Evolutionary conservation across 2,888 invertebrate genomes (phyloP), one percentile per base, ranked within the genome.

Genomic region (Lamellibrachia columna): DNA sequence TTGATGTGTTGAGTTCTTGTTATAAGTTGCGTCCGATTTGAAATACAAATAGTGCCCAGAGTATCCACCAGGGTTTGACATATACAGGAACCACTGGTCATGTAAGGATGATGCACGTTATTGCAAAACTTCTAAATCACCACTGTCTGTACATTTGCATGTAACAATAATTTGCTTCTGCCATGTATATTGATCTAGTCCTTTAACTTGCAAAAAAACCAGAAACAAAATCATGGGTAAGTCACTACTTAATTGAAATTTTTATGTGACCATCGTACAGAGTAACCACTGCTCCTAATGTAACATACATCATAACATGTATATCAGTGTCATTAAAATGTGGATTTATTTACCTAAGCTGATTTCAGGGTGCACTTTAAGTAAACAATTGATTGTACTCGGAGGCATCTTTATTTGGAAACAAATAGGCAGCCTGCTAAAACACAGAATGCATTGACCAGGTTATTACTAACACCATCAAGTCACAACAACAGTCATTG

Each of bases 361-460:
- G 60, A 60, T 9, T 4, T 60, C 22, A 11, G 1, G 55, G 40
- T 40, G 40, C 40, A 40, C 40, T 40, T 40, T 40, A 55, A 55
- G 55, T 55, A 9, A 55, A 55, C 55, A 75, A 75, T 75, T 75
- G n/a, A 22, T n/a, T 75, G 75, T 75, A 75, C n/a, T 15, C 75
- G 15, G 75, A 75, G 15, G 75, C 75, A 75, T 75, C 75, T 75
- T 75, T 75, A 75, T 75, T 75, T 75, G 75, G n/a, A 75, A 75
- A 75, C 75, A 75, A 75, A 75, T 75, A 75, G 75, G 75, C 75
- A 75, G 22, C 75, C 75, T 75, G 75, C 75, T 75, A 75, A n/a
- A 75, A 75, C 75, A n/a, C 75, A 75, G 75, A 75, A 75, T 75
- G 75, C 75, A 75, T 75, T 75, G 75, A 75, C 75, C 75, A 75